Evolutionary conservation across 2,113 vertebrate species (phyloP), one percentile per base, ranked within the genome.

Genomic region (Tautogolabrus adspersus): DNA sequence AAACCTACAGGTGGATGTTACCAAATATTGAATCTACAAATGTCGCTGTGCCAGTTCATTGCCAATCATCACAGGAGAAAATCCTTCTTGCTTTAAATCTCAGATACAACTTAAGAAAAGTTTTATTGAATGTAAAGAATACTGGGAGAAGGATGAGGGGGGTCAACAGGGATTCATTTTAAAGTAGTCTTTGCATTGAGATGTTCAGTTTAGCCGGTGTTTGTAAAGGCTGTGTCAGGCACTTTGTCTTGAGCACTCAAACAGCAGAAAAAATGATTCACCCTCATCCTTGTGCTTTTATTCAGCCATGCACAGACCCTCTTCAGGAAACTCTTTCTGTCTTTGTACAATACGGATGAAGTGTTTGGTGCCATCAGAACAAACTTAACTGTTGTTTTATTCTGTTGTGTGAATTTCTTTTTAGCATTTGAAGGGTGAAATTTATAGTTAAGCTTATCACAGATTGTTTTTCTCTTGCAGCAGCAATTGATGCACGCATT

Each of bases 241-340:
- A 15, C 54, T 44, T 22, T 55, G 37, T 34, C 18, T 57, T 18
- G 2, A 70, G 42, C 58, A 18, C 19, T 66, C 21, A 22, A 12
- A 3, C 44, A 47, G 2, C 30, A 49, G 38, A 67, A 61, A 19
- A 21, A 52, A 55, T 34, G 19, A 47, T 63, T 30, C 5, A 1
- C 51, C 47, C 12, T 15, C 6, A 2, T 73, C 70, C 30, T 68
- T 62, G 70, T 2, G 1, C 77, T 49, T 55, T 34, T n/a, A 61
- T 40, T 37, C 18, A 49, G 12, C 19, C 37, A 54, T 22, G 58
- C 18, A 30, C 22, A 15, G 22, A 54, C 34, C 46, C 10, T 54
- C 18, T 44, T 49, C 38, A 70, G 51, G 9, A 46, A 34, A 34
- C 30, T 34, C 55, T 6, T 10, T 44, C 1, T 57, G 13, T n/a